phyloP scores from a whole-genome alignment of 2,888 invertebrate genomes.

The Drosophila sordidula region DNA sequence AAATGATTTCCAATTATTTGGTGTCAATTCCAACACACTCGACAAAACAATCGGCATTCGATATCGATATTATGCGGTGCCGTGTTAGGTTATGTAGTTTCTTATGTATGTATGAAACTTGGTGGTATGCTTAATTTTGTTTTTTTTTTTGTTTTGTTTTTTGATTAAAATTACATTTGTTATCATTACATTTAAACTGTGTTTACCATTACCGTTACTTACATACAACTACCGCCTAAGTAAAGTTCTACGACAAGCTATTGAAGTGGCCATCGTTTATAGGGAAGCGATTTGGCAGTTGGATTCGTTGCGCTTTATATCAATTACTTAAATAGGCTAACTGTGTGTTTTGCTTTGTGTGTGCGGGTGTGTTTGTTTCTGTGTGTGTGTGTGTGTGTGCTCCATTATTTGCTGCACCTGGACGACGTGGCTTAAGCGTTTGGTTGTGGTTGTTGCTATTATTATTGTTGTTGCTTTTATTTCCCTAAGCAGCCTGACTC shows the following conservation, averaged over 20 bases:
- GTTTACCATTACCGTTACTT: slow-evolving; percentile 55
- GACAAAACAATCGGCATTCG: slow-evolving; percentile 21
- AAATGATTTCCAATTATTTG: slow-evolving; percentile 12
- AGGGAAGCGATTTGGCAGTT: slow-evolving; percentile 77
- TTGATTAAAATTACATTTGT: slow-evolving; percentile 50
- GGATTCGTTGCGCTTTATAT: slow-evolving; percentile 74
- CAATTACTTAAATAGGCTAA: slow-evolving; percentile 50
- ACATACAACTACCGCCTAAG: slow-evolving; percentile 70
- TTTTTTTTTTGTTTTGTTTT: slow-evolving; percentile 6
- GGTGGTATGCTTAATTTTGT: slow-evolving; percentile 63
- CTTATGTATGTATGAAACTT: slow-evolving; percentile 56
- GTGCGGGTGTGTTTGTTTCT: slow-evolving; percentile 18
- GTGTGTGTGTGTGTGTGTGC: slow-evolving; percentile 24
- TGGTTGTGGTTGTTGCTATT: slow-evolving; percentile 28
- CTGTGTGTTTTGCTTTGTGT: slow-evolving; percentile 27
- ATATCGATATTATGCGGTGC: slow-evolving; percentile 26
- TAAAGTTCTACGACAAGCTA: slow-evolving; percentile 66
- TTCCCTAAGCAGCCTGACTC: slow-evolving; percentile 70
- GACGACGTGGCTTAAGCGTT: slow-evolving; percentile 51
- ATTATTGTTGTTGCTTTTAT: slow-evolving; percentile 9
- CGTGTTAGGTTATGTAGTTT: slow-evolving; percentile 5
- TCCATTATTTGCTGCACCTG: slow-evolving; percentile 37
- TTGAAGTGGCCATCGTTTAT: slow-evolving; percentile 56
- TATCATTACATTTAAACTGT: slow-evolving; percentile 35
- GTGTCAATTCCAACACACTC: slow-evolving; percentile 27